Conservation (phyloP, 2,888 invertebrate species). For the Ormyrus rosae region DNA sequence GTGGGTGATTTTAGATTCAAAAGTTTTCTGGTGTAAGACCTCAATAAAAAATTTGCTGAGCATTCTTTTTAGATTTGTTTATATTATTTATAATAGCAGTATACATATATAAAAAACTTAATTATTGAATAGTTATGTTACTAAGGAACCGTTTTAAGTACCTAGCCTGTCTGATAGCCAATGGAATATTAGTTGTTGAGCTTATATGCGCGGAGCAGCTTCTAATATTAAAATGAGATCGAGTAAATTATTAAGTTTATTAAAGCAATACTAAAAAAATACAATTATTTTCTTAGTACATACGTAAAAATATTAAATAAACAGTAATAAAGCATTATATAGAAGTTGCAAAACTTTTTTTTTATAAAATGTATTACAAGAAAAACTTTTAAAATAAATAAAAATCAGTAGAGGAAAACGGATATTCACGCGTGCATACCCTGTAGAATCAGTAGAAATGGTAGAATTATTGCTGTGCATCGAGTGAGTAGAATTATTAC, state of each 20-base stretch:
- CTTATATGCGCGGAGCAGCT: conserved; percentile 73
- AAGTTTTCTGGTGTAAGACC: too few species aligned
- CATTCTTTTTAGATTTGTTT: too few species aligned
- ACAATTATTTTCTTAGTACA: background rate
- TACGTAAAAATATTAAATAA: background rate
- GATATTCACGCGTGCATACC: conserved; percentile 63
- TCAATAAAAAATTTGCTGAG: too few species aligned
- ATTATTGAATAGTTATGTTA: background rate
- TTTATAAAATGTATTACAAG: background rate
- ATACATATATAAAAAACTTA: background rate
- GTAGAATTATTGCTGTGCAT: conserved; percentile 75
- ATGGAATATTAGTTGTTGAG: conserved; percentile 75
- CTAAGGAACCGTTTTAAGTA: conserved; percentile 61
- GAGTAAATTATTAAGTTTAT: conserved; percentile 17
- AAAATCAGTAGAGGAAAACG: background rate
- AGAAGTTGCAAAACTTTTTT: too few species aligned
- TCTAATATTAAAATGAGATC: conserved; percentile 65
- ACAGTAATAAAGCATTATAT: background rate
- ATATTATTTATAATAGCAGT: background rate
- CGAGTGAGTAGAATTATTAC: conserved; percentile 74
- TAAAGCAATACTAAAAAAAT: conserved; percentile 6
- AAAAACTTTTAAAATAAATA: background rate
- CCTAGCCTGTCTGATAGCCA: conserved; percentile 73
- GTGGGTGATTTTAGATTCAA: too few species aligned
- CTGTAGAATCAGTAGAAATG: conserved; percentile 74